Evolutionary conservation across 2,797 vertebrate species (phyloP).

Genomic region (Chelmon rostratus): DNA sequence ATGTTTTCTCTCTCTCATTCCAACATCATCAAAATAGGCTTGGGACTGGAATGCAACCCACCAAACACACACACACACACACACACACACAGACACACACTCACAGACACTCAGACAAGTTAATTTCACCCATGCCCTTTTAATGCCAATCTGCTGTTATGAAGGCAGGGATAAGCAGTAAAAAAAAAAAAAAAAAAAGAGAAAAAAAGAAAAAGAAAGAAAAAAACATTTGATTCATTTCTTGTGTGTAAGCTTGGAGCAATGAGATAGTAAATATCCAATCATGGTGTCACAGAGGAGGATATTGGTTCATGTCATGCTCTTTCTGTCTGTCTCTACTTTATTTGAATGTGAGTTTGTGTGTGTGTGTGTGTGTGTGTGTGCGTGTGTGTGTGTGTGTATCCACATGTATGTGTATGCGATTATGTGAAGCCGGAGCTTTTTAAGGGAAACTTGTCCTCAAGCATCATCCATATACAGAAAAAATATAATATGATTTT

Average conservation of each 20-base stretch:
- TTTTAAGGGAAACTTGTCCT: not conserved
- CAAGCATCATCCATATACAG: not conserved
- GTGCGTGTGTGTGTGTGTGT: not conserved
- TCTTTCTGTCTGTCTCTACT: conserved; percentile 41
- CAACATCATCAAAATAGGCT: conserved; percentile 59
- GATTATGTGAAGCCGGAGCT: conserved; percentile 16
- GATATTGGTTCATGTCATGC: conserved; percentile 61
- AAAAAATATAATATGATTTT: not conserved
- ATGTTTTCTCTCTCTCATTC: conserved; percentile 61
- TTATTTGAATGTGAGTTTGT: conserved; percentile 35
- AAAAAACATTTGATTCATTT: conserved; percentile 38
- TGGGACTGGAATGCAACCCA: conserved; percentile 44
- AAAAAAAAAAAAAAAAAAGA: conserved; percentile 4
- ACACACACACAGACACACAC: conserved; percentile 2
- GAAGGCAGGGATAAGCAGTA: conserved; percentile 51
- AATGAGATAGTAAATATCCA: conserved; percentile 68
- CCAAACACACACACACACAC: conserved; percentile 20
- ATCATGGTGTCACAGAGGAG: conserved; percentile 64
- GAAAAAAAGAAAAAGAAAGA: not conserved
- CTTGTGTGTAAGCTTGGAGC: conserved; percentile 58
- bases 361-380: not conserved
- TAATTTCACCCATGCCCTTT: conserved; percentile 71
- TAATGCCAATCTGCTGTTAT: conserved; percentile 73
- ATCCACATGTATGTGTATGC: conserved; percentile 6
- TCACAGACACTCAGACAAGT: conserved; percentile 43